A percentile compares a stretch with the other conserved stretches of the same genome.
These are phyloP conservation scores for Lasioglossum figueresi DNA, from an alignment of 2,888 invertebrate species.

Conservation along the genomic window DNA sequence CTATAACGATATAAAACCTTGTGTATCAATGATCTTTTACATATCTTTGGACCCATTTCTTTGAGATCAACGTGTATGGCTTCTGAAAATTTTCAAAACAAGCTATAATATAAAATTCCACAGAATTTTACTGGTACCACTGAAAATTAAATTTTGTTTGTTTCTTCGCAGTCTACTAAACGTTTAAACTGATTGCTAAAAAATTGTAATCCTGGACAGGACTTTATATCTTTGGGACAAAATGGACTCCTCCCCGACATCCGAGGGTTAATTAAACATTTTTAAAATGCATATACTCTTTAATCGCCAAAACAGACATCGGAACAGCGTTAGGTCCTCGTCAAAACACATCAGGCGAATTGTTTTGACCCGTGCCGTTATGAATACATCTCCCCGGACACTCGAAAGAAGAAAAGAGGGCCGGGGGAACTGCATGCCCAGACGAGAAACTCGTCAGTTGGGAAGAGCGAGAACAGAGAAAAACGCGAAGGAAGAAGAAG, in stretches of 20 bases:
- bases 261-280: background rate
- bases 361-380: conserved; percentile 65
- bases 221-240: background rate
- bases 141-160: too few species aligned
- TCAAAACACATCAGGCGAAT: conserved; percentile 43
- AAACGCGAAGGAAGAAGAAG: conserved; percentile 41
- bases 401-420: conserved; percentile 25
- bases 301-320: background rate
- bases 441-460: conserved; percentile 52
- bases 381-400: conserved; percentile 58
- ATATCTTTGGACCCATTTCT: too few species aligned
- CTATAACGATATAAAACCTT: too few species aligned
- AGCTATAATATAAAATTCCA: too few species aligned
- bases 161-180: too few species aligned
- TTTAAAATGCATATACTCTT: background rate
- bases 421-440: conserved; percentile 46
- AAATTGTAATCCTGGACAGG: background rate
- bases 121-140: too few species aligned
- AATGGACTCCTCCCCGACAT: background rate
- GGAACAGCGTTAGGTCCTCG: background rate
- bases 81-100: too few species aligned
- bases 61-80: too few species aligned
- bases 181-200: too few species aligned
- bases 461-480: conserved; percentile 48
- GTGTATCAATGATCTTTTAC: too few species aligned